These are phyloP conservation scores for Thecophora atra DNA, from an alignment of 2,888 invertebrate species.

Conservation along the genomic window DNA sequence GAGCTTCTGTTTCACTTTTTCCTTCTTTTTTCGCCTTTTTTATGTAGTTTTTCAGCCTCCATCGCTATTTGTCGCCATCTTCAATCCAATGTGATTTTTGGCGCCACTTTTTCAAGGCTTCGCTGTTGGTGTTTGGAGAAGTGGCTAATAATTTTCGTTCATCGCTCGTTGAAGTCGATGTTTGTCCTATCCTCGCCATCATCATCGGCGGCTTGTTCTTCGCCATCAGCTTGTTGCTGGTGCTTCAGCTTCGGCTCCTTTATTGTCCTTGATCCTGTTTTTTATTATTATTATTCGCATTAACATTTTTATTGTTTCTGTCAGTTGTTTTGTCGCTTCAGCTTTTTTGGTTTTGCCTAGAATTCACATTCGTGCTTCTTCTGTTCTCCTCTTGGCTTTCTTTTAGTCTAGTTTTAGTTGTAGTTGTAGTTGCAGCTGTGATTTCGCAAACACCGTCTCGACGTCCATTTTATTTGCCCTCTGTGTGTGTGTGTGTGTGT, in stretches of 20 bases:
- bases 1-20: too few relatives aligned
- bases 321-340: slow-evolving; percentile 43
- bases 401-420: slow-evolving; percentile 6
- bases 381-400: not conserved
- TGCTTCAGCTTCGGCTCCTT: too few relatives aligned
- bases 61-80: too few relatives aligned
- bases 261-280: too few relatives aligned
- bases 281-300: not conserved
- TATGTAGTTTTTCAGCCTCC: too few relatives aligned
- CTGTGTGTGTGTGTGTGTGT: slow-evolving; percentile 1
- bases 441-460: slow-evolving; percentile 2
- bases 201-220: not conserved
- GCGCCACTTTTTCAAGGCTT: too few relatives aligned
- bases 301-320: slow-evolving; percentile 12
- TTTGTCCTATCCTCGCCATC: not conserved
- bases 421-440: slow-evolving; percentile 2
- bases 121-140: too few relatives aligned
- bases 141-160: not conserved
- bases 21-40: too few relatives aligned
- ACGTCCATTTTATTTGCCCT: not conserved
- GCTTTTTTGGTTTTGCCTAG: slow-evolving; percentile 40
- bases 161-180: not conserved
- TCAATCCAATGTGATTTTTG: too few relatives aligned
- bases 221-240: not conserved
- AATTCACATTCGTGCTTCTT: not conserved